phyloP scores from a whole-genome alignment of 2,888 invertebrate genomes.

The Drosophila dives region DNA sequence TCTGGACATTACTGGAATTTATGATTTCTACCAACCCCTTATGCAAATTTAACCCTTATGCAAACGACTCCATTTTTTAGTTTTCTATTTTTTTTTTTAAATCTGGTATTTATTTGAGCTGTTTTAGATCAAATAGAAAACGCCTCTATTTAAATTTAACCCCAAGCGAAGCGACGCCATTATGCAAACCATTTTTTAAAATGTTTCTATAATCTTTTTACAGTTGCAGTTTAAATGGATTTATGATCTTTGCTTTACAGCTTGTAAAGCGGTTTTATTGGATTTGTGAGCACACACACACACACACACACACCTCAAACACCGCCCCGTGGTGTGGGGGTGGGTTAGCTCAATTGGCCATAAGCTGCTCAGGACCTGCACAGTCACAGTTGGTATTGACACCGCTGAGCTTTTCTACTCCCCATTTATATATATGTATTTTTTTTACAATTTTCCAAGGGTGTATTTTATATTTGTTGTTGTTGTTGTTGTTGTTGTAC shows the following conservation, averaged over 20 bases:
- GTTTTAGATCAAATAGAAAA: not conserved
- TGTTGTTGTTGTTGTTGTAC: constrained; percentile 1
- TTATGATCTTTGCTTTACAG: constrained; percentile 73
- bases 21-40: not conserved
- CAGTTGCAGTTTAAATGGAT: constrained; percentile 45
- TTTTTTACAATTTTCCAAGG: constrained; percentile 37
- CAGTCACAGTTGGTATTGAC: constrained; percentile 78
- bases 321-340: not conserved
- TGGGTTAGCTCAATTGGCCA: constrained; percentile 72
- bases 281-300: constrained; percentile 62
- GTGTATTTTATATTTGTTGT: constrained; percentile 41
- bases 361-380: constrained; percentile 73
- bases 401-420: constrained; percentile 68
- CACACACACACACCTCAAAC: constrained; percentile 1
- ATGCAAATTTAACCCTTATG: constrained; percentile 51
- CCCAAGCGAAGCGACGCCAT: not conserved
- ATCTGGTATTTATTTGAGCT: not conserved
- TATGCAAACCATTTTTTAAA: constrained; percentile 6
- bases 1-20: not conserved
- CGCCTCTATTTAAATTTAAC: not conserved
- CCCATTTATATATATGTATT: constrained; percentile 13
- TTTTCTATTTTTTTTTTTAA: not conserved
- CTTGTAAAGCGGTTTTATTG: constrained; percentile 84
- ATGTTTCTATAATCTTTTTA: constrained; percentile 11
- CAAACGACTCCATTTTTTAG: constrained; percentile 17